Evolutionary conservation across 1,140 invertebrate genomes (phyloP).

Genomic region (Drosophila kikkawai): DNA sequence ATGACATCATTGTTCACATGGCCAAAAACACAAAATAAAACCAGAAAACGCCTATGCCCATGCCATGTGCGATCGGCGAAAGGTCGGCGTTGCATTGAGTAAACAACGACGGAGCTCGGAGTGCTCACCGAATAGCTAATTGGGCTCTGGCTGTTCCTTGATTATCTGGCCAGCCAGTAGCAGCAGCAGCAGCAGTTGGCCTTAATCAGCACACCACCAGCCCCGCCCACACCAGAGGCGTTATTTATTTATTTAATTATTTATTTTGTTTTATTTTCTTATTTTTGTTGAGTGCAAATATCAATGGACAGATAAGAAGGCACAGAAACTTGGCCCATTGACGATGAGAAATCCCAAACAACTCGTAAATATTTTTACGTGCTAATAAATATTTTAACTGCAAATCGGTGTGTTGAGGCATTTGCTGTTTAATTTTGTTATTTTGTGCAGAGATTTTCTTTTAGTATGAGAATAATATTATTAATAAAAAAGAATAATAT

Average conservation of each 20-base stretch:
- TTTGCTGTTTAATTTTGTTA: conserved; percentile 31
- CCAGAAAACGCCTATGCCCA: conserved; percentile 55
- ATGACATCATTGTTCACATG: conserved; percentile 37
- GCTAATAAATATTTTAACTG: conserved; percentile 69
- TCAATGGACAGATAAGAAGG: conserved; percentile 18
- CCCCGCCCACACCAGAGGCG: neutral
- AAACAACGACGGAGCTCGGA: conserved; percentile 15
- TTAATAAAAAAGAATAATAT: too few relatives aligned
- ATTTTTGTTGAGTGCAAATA: neutral
- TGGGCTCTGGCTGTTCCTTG: conserved; percentile 32
- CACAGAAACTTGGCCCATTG: neutral
- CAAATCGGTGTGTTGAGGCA: conserved; percentile 38
- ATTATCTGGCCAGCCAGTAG: conserved; percentile 21
- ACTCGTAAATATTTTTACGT: conserved; percentile 60
- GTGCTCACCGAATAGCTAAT: conserved; percentile 38
- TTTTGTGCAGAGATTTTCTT: neutral
- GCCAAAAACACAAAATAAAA: conserved; percentile 13
- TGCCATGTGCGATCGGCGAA: conserved; percentile 62
- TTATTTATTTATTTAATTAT: conserved; percentile 6
- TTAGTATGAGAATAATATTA: neutral
- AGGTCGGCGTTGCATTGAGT: conserved; percentile 57
- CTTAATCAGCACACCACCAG: conserved; percentile 2
- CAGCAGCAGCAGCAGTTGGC: conserved; percentile 3
- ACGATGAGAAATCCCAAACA: conserved; percentile 2
- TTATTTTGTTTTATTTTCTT: neutral